Evolutionary conservation across 2,888 invertebrate species (phyloP), one percentile per base, ranked within the genome.

Genomic region (Yponomeuta evonymella): DNA sequence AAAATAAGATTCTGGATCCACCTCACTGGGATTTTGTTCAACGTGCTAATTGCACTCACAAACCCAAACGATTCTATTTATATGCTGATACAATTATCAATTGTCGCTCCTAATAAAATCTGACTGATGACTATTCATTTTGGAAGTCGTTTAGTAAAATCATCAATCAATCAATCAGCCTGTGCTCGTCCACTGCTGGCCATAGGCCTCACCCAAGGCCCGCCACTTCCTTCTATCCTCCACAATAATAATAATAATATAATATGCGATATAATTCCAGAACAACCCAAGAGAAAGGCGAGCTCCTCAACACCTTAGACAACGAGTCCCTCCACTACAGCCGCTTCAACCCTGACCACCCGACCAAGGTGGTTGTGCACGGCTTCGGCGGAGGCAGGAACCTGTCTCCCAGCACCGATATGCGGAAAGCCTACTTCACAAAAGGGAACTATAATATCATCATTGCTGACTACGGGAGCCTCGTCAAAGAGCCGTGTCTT

Each of bases 321-420:
- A 90, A 94, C 67, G 94, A 95, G 62, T 95, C 97, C 0, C 86
- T 98, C 33, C 94, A 94, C 75, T 93, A 93, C 73, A 96, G 97
- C 0, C 94, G 94, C 76, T 98, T 97, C 84, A 96, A 97, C 84
- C 93, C 95, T 0, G 93, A 93, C 0, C 94, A 96, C 83, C 95
- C 96, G 0, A 97, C 97, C 6, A 98, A 98, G 89, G 93, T 98
- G 33, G 95, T 98, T 67, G 96, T 98, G 29, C 98, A 98, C 80
- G 98, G 98, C 8, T 98, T 98, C 79, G 97, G 97, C 0, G 97
- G 97, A 0, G 97, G 97, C 0, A 90, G 97, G 73, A 95, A 96
- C 81, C 90, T 95, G 51, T 95, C 96, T 0, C 97, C 97, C 0
- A 97, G 97, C 81, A 97, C 97, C 0, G 97, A 97, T 81, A 94